phyloP scores from a whole-genome alignment of 2,113 vertebrate genomes.

The Eubucco bourcierii region DNA sequence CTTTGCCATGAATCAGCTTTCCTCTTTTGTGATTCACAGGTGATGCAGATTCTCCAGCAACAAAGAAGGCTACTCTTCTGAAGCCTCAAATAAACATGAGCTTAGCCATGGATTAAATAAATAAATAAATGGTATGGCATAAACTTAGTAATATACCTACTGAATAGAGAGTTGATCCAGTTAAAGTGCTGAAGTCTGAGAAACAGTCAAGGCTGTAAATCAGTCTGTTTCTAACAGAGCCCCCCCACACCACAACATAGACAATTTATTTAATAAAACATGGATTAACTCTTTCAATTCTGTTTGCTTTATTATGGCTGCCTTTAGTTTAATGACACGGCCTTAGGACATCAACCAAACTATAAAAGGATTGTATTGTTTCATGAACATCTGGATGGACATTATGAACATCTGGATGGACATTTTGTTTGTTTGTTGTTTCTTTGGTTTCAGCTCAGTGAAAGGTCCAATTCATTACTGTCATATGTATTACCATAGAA shows the following conservation, averaged over 20 bases:
- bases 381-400: background rate
- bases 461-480: background rate
- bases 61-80: conserved; percentile 20
- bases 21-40: conserved; percentile 51
- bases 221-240: background rate
- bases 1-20: conserved; percentile 59
- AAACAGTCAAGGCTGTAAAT: background rate
- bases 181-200: conserved; percentile 7
- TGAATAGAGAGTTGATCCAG: background rate
- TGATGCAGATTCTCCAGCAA: conserved; percentile 32
- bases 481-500: background rate
- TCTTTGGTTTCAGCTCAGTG: background rate
- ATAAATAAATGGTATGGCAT: background rate
- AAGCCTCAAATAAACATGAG: conserved; percentile 46
- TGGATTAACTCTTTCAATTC: background rate
- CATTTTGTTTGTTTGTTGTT: background rate
- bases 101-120: background rate
- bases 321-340: background rate
- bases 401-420: background rate
- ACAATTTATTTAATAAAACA: background rate
- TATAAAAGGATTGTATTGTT: background rate
- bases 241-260: background rate
- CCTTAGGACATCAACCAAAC: background rate
- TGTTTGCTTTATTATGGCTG: background rate
- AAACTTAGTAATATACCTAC: background rate